Base-by-base conservation (phyloP, 2,797 vertebrate genomes). In the Eidolon dupreanum region DNA sequence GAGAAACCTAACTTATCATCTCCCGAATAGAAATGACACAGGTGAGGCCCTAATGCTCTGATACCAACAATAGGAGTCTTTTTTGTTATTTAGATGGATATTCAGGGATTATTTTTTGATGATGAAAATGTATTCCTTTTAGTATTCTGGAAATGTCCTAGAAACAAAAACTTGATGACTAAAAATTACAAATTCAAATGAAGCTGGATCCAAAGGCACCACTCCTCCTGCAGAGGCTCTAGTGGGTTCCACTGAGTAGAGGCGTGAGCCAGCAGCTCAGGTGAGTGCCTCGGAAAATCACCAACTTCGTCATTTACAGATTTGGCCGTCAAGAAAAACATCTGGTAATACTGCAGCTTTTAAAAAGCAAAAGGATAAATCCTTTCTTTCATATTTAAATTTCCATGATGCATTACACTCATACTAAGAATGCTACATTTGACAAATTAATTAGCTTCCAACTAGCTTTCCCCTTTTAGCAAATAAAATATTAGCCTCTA, bases 391-490 rank as follows among this genome's bases (percentile, higher is more conserved):
- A 77, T 70, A 91, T 94, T 79, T 94, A 93, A 95, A 95, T 81
- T 65, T 88, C 82, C n/a, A 46, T 8, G 20, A 79, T 65, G 53
- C 82, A 66, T 83, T 36, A 83, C 17, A 49, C 65, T 95, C 59
- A 20, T 22, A 73, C 20, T 73, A 68, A 88, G 78, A 90, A 89
- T 65, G 87, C 53, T 85, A 90, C 46, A 51, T 89, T 33, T 85
- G 89, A 95, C 89, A 94, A 94, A 91, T 96, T 74, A 88, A 83
- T 91, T 75, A 90, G 66, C 75, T 96, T 77, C 85, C 71, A 49
- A 78, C 74, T 85, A 82, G 87, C 57, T 75, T 93, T 86, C 71
- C 79, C 59, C 31, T 77, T 81, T 96, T 79, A 86, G 75, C 94
- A 92, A 88, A 66, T 66, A 87, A 85, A 88, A 73, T 70, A 49